These are phyloP conservation scores for Capra hircus DNA, from an alignment of 2,113 vertebrate species.

Conservation along the genomic window DNA sequence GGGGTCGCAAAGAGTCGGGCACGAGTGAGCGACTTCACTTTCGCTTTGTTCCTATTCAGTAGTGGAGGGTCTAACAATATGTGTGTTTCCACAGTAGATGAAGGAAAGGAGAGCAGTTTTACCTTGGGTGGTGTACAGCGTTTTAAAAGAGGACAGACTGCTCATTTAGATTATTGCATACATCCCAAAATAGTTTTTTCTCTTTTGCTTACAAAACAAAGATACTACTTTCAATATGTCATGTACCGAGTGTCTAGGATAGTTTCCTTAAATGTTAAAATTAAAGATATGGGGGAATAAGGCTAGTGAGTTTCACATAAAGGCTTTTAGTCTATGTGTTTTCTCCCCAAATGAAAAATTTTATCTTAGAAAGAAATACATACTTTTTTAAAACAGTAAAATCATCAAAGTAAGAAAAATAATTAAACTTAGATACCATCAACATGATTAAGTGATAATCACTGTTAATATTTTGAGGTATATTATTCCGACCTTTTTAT, in stretches of 20 bases:
- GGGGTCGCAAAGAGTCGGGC: no score
- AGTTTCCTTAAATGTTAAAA: slow-evolving; percentile 9
- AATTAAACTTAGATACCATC: background rate
- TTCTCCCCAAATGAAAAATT: background rate
- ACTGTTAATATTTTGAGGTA: background rate
- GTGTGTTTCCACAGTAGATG: background rate
- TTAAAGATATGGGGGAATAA: background rate
- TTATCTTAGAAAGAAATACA: background rate
- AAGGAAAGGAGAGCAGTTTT: slow-evolving; percentile 1
- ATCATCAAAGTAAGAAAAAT: background rate
- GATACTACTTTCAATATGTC: background rate
- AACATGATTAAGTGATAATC: background rate
- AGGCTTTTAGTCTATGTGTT: background rate
- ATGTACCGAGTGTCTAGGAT: background rate
- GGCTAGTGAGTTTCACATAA: background rate
- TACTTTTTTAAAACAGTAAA: background rate
- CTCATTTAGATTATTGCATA: background rate
- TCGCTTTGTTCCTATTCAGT: background rate
- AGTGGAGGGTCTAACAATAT: background rate
- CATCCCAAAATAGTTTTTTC: background rate
- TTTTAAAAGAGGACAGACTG: background rate
- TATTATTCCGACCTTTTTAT: background rate
- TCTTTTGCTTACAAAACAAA: background rate
- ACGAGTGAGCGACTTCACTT: no score
- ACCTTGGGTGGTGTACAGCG: background rate